Percentiles rank a stretch among this genome's conserved stretches.
phyloP scores from a whole-genome alignment of 2,113 vertebrate genomes.

The Megaptera novaeangliae region DNA sequence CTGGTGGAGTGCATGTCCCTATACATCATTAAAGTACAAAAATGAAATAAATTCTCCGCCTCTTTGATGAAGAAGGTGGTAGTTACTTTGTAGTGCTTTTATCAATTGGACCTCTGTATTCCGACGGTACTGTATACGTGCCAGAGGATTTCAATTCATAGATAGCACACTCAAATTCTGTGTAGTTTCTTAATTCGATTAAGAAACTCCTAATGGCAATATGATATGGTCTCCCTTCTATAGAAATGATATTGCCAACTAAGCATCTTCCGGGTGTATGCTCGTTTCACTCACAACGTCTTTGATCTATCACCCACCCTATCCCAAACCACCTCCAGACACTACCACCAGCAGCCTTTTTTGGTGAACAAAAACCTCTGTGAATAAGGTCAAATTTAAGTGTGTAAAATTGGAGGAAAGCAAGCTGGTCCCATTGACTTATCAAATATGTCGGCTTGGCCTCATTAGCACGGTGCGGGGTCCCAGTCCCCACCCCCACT shows the following conservation, averaged over 20 bases:
- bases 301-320: background rate
- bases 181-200: background rate
- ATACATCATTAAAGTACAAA: background rate
- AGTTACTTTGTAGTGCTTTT: background rate
- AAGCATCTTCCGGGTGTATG: background rate
- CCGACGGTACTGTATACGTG: background rate
- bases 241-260: background rate
- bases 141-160: background rate
- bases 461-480: background rate
- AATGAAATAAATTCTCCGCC: background rate
- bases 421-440: background rate
- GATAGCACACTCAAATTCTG: background rate
- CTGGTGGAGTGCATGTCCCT: background rate
- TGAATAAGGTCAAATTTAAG: background rate
- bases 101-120: background rate
- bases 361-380: background rate
- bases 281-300: background rate
- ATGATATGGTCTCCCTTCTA: background rate
- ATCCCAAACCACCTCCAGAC: too few species aligned
- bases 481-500: background rate
- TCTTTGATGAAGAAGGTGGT: background rate
- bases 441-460: background rate
- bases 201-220: background rate
- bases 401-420: background rate
- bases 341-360: background rate